Base-by-base conservation (phyloP, 1,140 invertebrate genomes). In the Harpegnathos saltator region DNA sequence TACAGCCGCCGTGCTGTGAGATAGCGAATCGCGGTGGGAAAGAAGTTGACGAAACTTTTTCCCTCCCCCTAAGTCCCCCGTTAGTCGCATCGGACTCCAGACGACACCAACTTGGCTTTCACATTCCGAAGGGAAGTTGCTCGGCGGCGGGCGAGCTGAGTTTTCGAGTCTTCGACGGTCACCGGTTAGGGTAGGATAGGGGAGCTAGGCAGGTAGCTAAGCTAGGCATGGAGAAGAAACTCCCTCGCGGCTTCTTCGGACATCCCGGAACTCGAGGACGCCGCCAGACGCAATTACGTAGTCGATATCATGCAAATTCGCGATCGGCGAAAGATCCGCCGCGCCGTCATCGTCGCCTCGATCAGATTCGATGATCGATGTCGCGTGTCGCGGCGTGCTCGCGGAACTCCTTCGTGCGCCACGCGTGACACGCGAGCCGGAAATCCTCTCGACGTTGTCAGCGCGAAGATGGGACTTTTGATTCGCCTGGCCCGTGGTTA, bases 281-380 rank as follows among this genome's bases (percentile, higher is more conserved):
- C 14, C 3, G 44, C 85, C 62, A 26, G 56, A 69, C 52, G 69
- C 87, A 88, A 88, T 88, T 87, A 87, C 75, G 59, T 85, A 88
- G 83, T 89, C 86, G 87, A 89, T 85, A 88, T 89, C 86, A 85
- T 83, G 86, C 84, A 88, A 88, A 89, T 85, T n/a, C 62, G 17
- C 24, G 44, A 17, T 14, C 52, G 15, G 5, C 24, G 29, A 50
- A 48, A 15, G 66, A 84, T 56, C 73, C 50, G 26, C 9, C 29
- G 65, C 50, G 26, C 9, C 29, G 65, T 33, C 29, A 33, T 5
- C 29, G 5, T 5, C 12, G 50, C 56, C 19, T 54, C 68, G 54
- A 80, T 58, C 54, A 50, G 48, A 50, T 26, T 17, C 29, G 38
- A 12, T 15, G n/a, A n/a, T 33, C 29, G 12, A 26, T 19, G 38